phyloP scores from a whole-genome alignment of 2,797 vertebrate genomes.

The Hirundo rustica region DNA sequence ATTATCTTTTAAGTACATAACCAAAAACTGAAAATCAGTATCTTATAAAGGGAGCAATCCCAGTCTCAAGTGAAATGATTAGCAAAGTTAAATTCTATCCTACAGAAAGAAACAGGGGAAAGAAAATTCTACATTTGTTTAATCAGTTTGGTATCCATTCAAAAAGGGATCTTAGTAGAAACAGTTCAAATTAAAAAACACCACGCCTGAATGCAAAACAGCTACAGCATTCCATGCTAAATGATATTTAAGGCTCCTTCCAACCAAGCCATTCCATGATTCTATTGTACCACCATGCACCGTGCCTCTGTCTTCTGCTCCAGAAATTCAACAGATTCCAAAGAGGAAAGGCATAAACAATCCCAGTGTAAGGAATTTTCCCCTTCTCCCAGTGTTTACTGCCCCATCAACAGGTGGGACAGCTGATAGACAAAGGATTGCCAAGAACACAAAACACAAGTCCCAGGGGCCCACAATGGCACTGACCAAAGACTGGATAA shows the following conservation, averaged over 20 bases:
- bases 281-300: neutral
- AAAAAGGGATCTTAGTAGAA: neutral
- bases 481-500: fast-evolving
- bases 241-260: neutral
- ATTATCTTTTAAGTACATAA: neutral
- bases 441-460: neutral
- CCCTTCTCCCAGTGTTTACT: neutral
- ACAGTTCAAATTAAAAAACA: neutral
- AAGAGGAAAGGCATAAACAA: neutral
- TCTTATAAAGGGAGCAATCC: neutral
- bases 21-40: neutral
- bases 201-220: neutral
- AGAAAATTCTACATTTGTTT: neutral
- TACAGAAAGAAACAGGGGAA: neutral
- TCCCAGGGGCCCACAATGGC: too few relatives aligned
- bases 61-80: neutral
- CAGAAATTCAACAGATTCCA: neutral
- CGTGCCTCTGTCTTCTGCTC: neutral
- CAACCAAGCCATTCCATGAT: neutral
- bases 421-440: neutral
- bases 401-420: neutral
- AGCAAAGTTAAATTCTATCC: neutral
- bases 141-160: neutral
- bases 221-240: neutral
- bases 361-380: neutral